A percentile compares a stretch with the other conserved stretches of the same genome.
phyloP scores from a whole-genome alignment of 2,113 vertebrate species.

The Oceanites oceanicus region DNA sequence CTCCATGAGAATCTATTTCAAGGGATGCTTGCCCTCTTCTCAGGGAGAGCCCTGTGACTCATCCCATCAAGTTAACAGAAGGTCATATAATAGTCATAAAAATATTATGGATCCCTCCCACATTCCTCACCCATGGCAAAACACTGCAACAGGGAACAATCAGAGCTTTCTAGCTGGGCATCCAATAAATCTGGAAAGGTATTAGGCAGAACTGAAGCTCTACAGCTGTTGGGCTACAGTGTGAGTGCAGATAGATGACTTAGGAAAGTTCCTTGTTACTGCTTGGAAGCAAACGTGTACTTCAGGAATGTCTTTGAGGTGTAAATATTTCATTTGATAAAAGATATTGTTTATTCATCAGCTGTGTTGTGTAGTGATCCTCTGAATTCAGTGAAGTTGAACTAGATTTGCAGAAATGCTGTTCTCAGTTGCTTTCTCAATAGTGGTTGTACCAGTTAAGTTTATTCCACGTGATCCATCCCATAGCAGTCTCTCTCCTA shows the following conservation, averaged over 20 bases:
- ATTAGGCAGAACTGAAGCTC: constrained; percentile 37
- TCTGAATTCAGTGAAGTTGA: neutral
- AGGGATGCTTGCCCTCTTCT: neutral
- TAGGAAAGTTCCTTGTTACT: neutral
- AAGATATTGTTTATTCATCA: neutral
- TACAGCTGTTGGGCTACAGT: constrained; percentile 4
- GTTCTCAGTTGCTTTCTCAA: neutral
- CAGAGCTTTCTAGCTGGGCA: constrained; percentile 11
- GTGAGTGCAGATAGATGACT: neutral
- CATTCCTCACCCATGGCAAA: constrained; percentile 44
- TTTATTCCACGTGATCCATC: neutral
- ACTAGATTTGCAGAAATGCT: neutral
- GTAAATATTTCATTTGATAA: neutral
- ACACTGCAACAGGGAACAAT: constrained; percentile 14
- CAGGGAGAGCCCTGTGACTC: neutral
- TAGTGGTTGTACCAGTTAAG: neutral
- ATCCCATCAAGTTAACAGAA: constrained; percentile 19
- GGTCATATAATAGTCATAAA: constrained; percentile 50
- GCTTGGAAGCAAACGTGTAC: neutral
- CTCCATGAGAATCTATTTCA: neutral
- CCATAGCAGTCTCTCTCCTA: neutral
- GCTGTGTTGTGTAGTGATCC: neutral
- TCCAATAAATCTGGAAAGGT: constrained; percentile 34
- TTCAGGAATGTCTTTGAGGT: neutral
- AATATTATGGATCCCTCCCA: constrained; percentile 43